These are phyloP conservation scores for Bergia puertoricense DNA, from an alignment of 92 coral and sea anemone genomes.

Conservation along the genomic window DNA sequence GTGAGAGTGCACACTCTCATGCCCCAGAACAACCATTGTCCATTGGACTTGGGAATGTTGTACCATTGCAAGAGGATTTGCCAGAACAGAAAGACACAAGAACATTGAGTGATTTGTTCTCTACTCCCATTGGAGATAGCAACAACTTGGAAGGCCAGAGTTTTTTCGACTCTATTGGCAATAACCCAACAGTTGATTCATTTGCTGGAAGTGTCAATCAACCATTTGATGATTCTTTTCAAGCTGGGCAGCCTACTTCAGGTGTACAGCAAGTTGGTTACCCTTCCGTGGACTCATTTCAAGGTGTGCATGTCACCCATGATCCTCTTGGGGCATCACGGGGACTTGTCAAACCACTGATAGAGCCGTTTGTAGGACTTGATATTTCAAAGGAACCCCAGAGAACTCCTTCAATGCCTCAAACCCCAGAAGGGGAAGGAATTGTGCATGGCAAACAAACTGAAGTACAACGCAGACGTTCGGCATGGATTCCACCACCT, in stretches of 20 bases:
- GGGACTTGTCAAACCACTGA: constrained; percentile 30
- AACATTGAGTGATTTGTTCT: constrained; percentile 76
- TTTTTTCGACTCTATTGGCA: constrained; percentile 84
- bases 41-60: constrained; percentile 46
- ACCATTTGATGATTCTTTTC: constrained; percentile 38
- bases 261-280: constrained; percentile 37
- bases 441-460: constrained; percentile 69
- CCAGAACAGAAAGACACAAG: constrained; percentile 52
- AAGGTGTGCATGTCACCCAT: neutral
- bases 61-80: constrained; percentile 41
- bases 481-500: constrained; percentile 79
- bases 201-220: constrained; percentile 49
- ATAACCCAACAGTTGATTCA: constrained; percentile 43
- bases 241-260: constrained; percentile 48
- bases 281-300: constrained; percentile 38
- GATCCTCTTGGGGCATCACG: constrained; percentile 39
- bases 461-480: constrained; percentile 61
- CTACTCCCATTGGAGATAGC: constrained; percentile 33
- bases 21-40: constrained; percentile 33
- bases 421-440: constrained; percentile 71
- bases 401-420: constrained; percentile 59
- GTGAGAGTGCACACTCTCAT: constrained; percentile 16
- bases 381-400: constrained; percentile 41
- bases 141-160: constrained; percentile 70
- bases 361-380: constrained; percentile 43